A percentile compares a stretch with the other conserved stretches of the same genome.
phyloP scores from a whole-genome alignment of 2,888 invertebrate genomes.

The Drosophila buzzatii region DNA sequence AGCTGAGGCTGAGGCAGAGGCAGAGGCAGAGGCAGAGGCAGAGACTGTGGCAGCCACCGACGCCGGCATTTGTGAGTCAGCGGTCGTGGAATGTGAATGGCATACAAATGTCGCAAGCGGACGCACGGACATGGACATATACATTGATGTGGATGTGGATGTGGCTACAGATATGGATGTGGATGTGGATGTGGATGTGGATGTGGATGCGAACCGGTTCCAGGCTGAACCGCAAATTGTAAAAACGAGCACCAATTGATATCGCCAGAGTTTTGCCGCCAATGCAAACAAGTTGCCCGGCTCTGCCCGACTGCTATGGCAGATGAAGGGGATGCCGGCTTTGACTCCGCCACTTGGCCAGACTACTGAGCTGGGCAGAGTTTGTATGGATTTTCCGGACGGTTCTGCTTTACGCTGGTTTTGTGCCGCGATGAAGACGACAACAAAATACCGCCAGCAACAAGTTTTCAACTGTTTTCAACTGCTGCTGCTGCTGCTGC shows the following conservation, averaged over 20 bases:
- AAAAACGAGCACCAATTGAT: conserved; percentile 58
- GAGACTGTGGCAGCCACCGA: conserved; percentile 49
- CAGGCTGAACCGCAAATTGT: conserved; percentile 42
- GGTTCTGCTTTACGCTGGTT: conserved; percentile 72
- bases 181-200: conserved; percentile 29
- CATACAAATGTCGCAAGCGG: conserved; percentile 75
- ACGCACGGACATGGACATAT: conserved; percentile 41
- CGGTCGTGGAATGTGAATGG: conserved; percentile 75
- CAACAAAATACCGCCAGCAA: conserved; percentile 60
- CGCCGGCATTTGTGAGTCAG: conserved; percentile 68
- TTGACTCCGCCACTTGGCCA: conserved; percentile 18
- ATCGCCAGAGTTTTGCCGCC: conserved; percentile 39
- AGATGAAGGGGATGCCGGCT: conserved; percentile 36
- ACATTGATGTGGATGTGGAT: conserved; percentile 20
- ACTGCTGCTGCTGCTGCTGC: conserved; percentile 8
- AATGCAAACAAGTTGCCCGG: conserved; percentile 68
- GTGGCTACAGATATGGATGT: conserved; percentile 7
- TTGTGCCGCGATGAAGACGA: conserved; percentile 47
- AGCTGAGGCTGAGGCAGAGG: conserved; percentile 19
- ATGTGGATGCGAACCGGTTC: conserved; percentile 51
- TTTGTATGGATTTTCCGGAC: conserved; percentile 69
- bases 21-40: conserved; percentile 7
- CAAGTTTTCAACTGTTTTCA: conserved; percentile 59
- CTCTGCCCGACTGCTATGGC: conserved; percentile 6
- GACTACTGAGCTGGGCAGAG: conserved; percentile 23